These are phyloP conservation scores for Eulemur albifrons DNA, from an alignment of 2,797 vertebrate genomes.

Conservation along the genomic window DNA sequence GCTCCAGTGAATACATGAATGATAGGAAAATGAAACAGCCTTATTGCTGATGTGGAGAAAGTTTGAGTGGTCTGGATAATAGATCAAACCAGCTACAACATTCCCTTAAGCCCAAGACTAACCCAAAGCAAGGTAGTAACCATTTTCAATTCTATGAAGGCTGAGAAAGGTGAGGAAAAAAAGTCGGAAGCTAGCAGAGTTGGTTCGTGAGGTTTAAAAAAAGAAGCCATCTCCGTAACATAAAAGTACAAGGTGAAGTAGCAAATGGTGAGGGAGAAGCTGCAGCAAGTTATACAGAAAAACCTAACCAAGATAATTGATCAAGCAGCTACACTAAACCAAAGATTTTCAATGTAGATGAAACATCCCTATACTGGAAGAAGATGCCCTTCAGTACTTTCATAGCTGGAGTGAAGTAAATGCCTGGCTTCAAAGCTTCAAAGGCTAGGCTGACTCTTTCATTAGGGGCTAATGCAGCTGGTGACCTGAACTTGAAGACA, in stretches of 20 bases:
- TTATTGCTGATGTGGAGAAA: background rate
- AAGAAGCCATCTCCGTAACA: background rate
- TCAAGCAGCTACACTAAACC: background rate
- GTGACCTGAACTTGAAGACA: no score
- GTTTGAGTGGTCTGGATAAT: background rate
- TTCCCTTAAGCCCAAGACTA: background rate
- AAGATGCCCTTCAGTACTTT: background rate
- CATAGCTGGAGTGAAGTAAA: background rate
- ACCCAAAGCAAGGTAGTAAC: background rate
- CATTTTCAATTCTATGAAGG: background rate
- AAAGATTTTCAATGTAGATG: background rate
- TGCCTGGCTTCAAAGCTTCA: background rate
- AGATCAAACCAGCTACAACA: background rate
- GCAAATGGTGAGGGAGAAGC: background rate
- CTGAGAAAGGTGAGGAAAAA: background rate
- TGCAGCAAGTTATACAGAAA: background rate
- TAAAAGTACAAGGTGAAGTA: background rate
- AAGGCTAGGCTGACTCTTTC: no score
- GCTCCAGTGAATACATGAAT: background rate
- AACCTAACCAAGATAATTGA: background rate
- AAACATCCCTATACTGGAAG: background rate
- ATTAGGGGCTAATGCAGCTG: no score
- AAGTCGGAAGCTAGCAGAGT: background rate
- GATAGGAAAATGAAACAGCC: background rate
- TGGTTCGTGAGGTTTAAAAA: background rate